Evolutionary conservation across 2,797 vertebrate species (phyloP).

Genomic region (Falco naumanni): DNA sequence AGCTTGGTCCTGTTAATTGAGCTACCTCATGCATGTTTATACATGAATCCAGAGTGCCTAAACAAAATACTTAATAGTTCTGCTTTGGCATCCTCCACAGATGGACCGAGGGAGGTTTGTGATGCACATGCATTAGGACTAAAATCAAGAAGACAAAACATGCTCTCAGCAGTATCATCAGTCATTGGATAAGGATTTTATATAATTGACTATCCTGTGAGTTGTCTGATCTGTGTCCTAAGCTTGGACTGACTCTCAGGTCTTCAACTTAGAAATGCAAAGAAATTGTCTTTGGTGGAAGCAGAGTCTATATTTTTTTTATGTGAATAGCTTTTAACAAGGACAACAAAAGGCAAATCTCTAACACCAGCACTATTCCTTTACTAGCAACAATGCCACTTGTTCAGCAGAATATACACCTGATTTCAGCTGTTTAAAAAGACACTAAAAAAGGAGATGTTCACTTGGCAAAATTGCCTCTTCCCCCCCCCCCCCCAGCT

Average conservation of each 20-base stretch:
- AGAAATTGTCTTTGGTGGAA: neutral
- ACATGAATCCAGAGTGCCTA: neutral
- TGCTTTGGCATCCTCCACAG: neutral
- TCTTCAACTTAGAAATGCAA: neutral
- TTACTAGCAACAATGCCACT: neutral
- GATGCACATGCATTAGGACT: neutral
- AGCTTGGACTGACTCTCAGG: neutral
- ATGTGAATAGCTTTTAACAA: neutral
- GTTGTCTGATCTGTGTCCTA: neutral
- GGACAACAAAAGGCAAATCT: neutral
- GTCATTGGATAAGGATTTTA: neutral
- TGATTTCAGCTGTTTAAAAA: neutral
- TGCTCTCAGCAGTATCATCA: neutral
- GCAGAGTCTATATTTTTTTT: neutral
- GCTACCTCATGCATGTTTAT: neutral
- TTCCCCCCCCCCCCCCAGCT: neutral
- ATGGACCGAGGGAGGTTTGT: neutral
- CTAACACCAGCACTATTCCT: neutral
- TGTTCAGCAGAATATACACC: neutral
- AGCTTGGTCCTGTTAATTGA: neutral
- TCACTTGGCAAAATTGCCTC: neutral
- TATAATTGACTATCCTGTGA: neutral
- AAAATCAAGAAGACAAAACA: neutral
- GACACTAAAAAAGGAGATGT: neutral
- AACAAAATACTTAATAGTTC: neutral